Evolutionary conservation across 1,140 invertebrate species (phyloP).

Genomic region (Nephila pilipes): DNA sequence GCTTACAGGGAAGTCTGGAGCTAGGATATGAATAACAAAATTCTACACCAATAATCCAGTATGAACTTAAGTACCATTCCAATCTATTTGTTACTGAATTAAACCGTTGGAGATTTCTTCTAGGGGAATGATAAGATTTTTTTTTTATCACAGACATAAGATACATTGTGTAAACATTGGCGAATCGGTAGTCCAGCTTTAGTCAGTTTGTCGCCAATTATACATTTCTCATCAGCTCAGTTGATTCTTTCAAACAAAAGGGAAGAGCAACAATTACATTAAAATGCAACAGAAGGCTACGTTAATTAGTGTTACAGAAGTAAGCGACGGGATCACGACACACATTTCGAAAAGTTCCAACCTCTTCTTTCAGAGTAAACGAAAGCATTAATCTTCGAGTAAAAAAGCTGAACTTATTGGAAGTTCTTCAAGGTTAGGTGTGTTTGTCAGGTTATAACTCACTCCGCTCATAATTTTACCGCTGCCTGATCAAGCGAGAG

Average conservation of each 20-base stretch:
- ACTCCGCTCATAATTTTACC: slow-evolving; percentile 16
- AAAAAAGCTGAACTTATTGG: slow-evolving; percentile 15
- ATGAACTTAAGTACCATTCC: too few species aligned
- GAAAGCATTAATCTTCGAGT: not conserved
- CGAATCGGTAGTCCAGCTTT: too few species aligned
- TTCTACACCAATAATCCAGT: too few species aligned
- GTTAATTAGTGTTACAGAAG: not conserved
- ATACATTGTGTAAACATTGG: too few species aligned
- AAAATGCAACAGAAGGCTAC: too few species aligned
- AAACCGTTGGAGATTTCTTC: too few species aligned
- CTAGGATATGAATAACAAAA: too few species aligned
- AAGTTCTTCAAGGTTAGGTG: slow-evolving; percentile 49
- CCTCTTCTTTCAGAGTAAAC: not conserved
- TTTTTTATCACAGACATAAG: too few species aligned
- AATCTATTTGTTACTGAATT: too few species aligned
- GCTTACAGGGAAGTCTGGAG: too few species aligned
- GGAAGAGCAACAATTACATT: not conserved
- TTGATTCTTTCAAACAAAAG: not conserved
- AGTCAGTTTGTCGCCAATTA: too few species aligned
- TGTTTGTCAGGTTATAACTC: slow-evolving; percentile 52
- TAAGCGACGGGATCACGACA: slow-evolving; percentile 14
- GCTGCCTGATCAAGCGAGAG: not conserved
- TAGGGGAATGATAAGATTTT: too few species aligned
- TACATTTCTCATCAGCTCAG: not conserved
- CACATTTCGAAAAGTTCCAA: not conserved